These are phyloP conservation scores for Aspidapion aeneum DNA, from an alignment of 2,888 invertebrate genomes.

Conservation along the genomic window DNA sequence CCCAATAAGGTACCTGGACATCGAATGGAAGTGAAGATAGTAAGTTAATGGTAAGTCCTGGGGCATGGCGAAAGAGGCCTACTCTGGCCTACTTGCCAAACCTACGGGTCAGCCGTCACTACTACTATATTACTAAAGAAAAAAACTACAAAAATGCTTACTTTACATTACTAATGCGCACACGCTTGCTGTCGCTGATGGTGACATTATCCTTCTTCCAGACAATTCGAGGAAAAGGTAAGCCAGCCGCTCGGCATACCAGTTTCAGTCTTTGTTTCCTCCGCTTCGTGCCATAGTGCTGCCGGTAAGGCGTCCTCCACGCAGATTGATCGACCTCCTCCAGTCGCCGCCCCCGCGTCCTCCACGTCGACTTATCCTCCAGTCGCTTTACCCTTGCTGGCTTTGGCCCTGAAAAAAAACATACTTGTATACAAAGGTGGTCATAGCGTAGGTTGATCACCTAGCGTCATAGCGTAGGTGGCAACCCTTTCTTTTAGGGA, in stretches of 20 bases:
- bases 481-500: too few species aligned
- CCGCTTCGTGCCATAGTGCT: slow-evolving; percentile 21
- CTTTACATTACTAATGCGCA: slow-evolving; percentile 60
- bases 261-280: slow-evolving; percentile 52
- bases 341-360: slow-evolving; percentile 24
- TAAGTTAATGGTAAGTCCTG: too few species aligned
- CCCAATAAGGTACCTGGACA: too few species aligned
- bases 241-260: slow-evolving; percentile 70
- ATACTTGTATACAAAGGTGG: too few species aligned
- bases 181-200: slow-evolving; percentile 56
- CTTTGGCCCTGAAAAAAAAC: slow-evolving; percentile 38
- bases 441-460: too few species aligned
- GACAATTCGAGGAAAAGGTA: slow-evolving; percentile 76
- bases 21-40: too few species aligned
- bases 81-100: too few species aligned
- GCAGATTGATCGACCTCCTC: slow-evolving; percentile 25
- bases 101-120: too few species aligned
- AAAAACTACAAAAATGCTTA: slow-evolving; percentile 39
- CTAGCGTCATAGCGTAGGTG: too few species aligned
- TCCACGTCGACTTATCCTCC: slow-evolving; percentile 25
- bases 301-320: slow-evolving; percentile 22
- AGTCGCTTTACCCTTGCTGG: slow-evolving; percentile 29
- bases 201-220: slow-evolving; percentile 77
- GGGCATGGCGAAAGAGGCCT: too few species aligned
- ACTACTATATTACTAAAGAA: too few species aligned